Evolutionary conservation across 2,113 vertebrate species (phyloP), one percentile per base, ranked within the genome.

Genomic region (Phaethornis superciliosus): DNA sequence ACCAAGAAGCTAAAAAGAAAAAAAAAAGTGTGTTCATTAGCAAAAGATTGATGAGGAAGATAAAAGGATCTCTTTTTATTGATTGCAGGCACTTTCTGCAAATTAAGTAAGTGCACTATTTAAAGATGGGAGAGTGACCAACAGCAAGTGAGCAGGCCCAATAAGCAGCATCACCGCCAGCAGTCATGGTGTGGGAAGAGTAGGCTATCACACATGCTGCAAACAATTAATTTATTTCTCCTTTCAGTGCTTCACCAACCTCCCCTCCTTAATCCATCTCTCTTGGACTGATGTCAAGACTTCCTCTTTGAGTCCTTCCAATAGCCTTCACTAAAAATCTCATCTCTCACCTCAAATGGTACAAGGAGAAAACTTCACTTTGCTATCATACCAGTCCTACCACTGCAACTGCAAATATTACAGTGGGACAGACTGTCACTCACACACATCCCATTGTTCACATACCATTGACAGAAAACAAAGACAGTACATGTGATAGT

Each of bases 21-120:
- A 71, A 86, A 89, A 90, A 56, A 17, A 64, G 68, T 47, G 35
- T 28, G 62, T 64, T 96, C 93, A 90, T 95, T 95, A 95, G 83
- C 35, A 75, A 37, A 30, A 95, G 93, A 96, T 95, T 92, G 94
- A 95, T 94, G 93, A 93, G 56, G 55, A 94, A 91, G 84, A 85
- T 95, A 95, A 96, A 95, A 95, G 81, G 87, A 89, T 91, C 28
- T 6, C 52, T 93, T 94, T 62, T 85, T 94, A 96, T 96, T 94
- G 95, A 95, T 96, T 95, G 82, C 56, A 88, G 35, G 71, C 88
- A 95, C 95, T 95, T 95, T 91, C 93, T 95, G 95, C 87, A 95
- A 94, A 96, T 96, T 97, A 95, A 95, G 12, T 95, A 95, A 94
- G 68, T 93, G 89, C 85, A 60, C 68, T 89, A 91, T 90, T 93